Percentiles rank a stretch among this genome's conserved stretches.
These are phyloP conservation scores for Octodon degus DNA, from an alignment of 2,113 vertebrate genomes.

Conservation along the genomic window DNA sequence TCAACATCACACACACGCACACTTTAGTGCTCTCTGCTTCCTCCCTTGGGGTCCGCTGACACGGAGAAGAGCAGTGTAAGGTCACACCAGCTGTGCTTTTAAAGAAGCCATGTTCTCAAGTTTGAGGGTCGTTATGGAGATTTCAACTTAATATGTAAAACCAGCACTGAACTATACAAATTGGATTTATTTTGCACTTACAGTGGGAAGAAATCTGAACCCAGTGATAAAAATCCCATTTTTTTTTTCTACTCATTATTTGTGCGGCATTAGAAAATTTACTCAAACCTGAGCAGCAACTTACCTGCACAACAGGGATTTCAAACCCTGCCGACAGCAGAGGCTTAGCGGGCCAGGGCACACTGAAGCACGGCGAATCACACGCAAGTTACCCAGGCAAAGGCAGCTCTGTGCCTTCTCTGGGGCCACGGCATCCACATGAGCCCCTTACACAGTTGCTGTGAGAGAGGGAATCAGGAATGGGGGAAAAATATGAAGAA, in stretches of 20 bases:
- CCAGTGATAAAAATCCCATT: background rate
- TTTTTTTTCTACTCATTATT: background rate
- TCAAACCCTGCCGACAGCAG: background rate
- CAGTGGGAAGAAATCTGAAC: background rate
- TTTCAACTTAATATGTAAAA: background rate
- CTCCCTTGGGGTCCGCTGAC: background rate
- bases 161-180: background rate
- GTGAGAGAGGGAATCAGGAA: background rate
- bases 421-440: fast-evolving
- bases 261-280: background rate
- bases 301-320: background rate
- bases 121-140: background rate
- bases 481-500: background rate
- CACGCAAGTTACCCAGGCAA: background rate
- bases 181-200: background rate
- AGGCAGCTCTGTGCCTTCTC: too few relatives aligned
- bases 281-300: background rate
- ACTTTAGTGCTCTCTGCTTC: background rate
- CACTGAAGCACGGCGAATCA: background rate
- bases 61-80: background rate
- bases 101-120: background rate
- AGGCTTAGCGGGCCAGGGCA: background rate
- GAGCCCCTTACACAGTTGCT: background rate
- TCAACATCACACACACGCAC: background rate
- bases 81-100: background rate